Percentiles rank a stretch among this genome's conserved stretches.
These are phyloP conservation scores for Gymnoscopelus braueri DNA, from an alignment of 2,797 vertebrate genomes.

Conservation along the genomic window DNA sequence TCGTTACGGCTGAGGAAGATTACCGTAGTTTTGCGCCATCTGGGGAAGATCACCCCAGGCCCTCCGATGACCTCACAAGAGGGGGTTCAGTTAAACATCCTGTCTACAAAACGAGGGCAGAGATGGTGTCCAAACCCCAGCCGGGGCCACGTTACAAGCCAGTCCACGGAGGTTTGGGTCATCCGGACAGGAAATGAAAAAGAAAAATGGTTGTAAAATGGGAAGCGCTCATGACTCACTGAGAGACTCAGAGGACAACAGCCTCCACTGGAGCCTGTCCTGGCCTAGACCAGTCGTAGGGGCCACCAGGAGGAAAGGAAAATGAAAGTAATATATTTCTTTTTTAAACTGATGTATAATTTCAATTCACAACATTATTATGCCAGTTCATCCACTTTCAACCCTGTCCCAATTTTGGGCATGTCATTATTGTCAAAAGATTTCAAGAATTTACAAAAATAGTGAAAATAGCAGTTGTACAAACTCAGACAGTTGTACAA, in stretches of 20 bases:
- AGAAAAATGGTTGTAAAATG: conserved; percentile 67
- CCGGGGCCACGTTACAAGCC: conserved; percentile 54
- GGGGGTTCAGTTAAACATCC: conserved; percentile 64
- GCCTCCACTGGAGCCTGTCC: conserved; percentile 25
- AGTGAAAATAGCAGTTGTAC: neutral
- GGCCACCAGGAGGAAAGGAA: too few species aligned
- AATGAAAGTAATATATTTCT: too few species aligned
- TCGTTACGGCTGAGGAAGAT: conserved; percentile 26
- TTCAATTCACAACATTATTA: too few species aligned
- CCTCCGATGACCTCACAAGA: conserved; percentile 47
- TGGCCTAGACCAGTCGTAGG: conserved; percentile 8
- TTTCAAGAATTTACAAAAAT: too few species aligned
- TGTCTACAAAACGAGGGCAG: conserved; percentile 65
- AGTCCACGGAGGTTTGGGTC: conserved; percentile 59
- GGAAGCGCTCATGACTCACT: conserved; percentile 67
- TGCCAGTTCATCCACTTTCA: too few species aligned
- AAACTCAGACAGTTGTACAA: too few species aligned
- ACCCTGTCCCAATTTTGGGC: too few species aligned
- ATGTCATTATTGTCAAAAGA: too few species aligned
- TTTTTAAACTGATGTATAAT: too few species aligned
- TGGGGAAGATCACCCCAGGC: conserved; percentile 43
- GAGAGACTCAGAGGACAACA: conserved; percentile 38
- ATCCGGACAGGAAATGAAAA: conserved; percentile 73
- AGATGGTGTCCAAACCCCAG: conserved; percentile 51
- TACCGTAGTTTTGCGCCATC: conserved; percentile 47